Evolutionary conservation across 2,797 vertebrate species (phyloP), one percentile per base, ranked within the genome.

Genomic region (Menidia menidia): DNA sequence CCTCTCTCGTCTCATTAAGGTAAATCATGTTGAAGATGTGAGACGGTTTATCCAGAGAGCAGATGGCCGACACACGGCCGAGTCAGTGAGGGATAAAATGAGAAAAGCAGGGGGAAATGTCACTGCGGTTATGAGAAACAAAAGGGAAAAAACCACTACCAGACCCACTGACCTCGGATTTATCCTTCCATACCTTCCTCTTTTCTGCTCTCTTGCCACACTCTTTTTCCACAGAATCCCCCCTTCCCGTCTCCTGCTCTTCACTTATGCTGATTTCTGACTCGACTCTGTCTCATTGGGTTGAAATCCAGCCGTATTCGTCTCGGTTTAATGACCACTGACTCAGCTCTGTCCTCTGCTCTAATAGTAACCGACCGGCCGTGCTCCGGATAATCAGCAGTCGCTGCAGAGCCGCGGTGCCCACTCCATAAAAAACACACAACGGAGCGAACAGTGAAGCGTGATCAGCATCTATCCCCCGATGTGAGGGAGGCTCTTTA

Each of bases 71-170:
- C 19, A 65, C 4, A 60, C 69, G 62, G 65, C 32, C 16, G 58
- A 82, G 73, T 69, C 83, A 71, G 42, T 57, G 73, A 84, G 70
- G 78, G 80, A 80, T 85, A 58, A 82, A 86, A 85, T 81, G 64
- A 73, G 50, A 79, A 64, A 78, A 41, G 58, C 52, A 70, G 74
- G 35, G 56, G 60, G 73, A 86, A 77, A 84, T 89, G 83, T 85
- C 86, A 83, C 57, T 61, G 74, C 66, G 7, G 75, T 60, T 75
- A 51, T 71, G 68, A 81, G 71, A 53, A 77, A 70, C 65, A 75
- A 59, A 61, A 73, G 35, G 66, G 60, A 64, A 86, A 86, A 73
- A 50, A 57, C 61, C 45, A 18, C 44, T 0, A 1, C 4, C 45
- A 64, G 72, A 81, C 68, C 69, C 61, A 68, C 47, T 67, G 44